These are phyloP conservation scores for Chaunax sp. DNA, from an alignment of 2,797 vertebrate genomes.

Conservation along the genomic window DNA sequence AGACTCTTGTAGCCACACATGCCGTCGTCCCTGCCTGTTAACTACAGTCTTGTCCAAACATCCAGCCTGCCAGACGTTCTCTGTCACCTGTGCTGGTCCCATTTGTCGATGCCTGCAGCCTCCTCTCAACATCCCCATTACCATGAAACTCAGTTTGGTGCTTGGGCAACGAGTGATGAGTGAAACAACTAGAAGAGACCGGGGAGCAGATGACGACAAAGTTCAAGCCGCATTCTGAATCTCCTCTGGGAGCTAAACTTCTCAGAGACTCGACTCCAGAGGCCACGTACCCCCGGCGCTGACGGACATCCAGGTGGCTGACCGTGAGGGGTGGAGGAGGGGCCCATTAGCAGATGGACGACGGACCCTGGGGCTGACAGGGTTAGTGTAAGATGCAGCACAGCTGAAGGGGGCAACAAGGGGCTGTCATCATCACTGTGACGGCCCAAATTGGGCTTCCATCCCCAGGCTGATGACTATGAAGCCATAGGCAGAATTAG, in stretches of 20 bases:
- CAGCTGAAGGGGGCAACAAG: constrained; percentile 65
- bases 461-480: constrained; percentile 41
- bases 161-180: constrained; percentile 47
- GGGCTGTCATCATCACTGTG: constrained; percentile 55
- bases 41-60: constrained; percentile 13
- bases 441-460: constrained; percentile 30
- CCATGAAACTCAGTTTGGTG: constrained; percentile 25
- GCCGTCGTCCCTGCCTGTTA: not conserved
- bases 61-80: constrained; percentile 3
- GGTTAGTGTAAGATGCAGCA: constrained; percentile 59
- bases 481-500: constrained; percentile 22
- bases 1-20: not conserved
- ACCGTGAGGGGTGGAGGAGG: constrained; percentile 50
- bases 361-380: constrained; percentile 45
- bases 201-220: constrained; percentile 33
- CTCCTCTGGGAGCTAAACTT: constrained; percentile 45
- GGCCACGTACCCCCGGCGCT: constrained; percentile 41
- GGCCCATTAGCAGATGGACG: constrained; percentile 68
- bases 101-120: constrained; percentile 39
- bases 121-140: constrained; percentile 48
- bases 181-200: constrained; percentile 41
- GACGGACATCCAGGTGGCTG: constrained; percentile 76
- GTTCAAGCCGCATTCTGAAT: constrained; percentile 26
- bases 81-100: constrained; percentile 38
- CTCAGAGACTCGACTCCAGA: constrained; percentile 36